Percentiles rank a stretch among this genome's conserved stretches.
These are phyloP conservation scores for Yponomeuta evonymella DNA, from an alignment of 2,888 invertebrate genomes.

Conservation along the genomic window DNA sequence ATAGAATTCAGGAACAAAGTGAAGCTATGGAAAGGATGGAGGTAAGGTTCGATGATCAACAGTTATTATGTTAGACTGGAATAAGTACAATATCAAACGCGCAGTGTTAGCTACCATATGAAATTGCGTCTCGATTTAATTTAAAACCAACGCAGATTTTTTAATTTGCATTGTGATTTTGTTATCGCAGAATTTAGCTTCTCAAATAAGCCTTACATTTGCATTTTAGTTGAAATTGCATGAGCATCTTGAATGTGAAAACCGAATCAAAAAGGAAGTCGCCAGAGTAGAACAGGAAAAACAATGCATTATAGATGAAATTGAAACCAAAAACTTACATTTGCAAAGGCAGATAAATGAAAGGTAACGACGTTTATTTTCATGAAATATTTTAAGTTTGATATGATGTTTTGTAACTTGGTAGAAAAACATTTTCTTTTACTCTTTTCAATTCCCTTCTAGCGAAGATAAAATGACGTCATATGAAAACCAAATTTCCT, in stretches of 20 bases:
- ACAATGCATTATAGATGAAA: neutral
- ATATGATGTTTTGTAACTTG: neutral
- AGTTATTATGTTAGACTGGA: too few species aligned
- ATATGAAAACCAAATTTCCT: neutral
- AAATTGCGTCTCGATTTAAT: too few species aligned
- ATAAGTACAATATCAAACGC: too few species aligned
- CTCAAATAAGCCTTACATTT: neutral
- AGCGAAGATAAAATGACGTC: neutral
- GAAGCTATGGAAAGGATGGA: slow-evolving; percentile 35
- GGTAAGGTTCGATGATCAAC: neutral
- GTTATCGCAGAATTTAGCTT: too few species aligned
- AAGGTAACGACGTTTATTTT: neutral
- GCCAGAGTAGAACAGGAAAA: neutral
- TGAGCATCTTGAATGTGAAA: neutral
- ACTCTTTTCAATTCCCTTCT: neutral
- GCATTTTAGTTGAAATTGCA: neutral
- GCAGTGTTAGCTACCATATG: too few species aligned
- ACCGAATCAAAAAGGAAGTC: neutral
- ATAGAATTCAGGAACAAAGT: slow-evolving; percentile 34
- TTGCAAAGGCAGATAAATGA: neutral
- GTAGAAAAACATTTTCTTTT: neutral
- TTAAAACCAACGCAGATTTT: too few species aligned
- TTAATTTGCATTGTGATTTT: too few species aligned
- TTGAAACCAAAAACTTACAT: neutral
- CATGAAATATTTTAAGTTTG: neutral